Conservation (phyloP, 2,113 vertebrate genomes). For the Neolamprologus variostigma region DNA sequence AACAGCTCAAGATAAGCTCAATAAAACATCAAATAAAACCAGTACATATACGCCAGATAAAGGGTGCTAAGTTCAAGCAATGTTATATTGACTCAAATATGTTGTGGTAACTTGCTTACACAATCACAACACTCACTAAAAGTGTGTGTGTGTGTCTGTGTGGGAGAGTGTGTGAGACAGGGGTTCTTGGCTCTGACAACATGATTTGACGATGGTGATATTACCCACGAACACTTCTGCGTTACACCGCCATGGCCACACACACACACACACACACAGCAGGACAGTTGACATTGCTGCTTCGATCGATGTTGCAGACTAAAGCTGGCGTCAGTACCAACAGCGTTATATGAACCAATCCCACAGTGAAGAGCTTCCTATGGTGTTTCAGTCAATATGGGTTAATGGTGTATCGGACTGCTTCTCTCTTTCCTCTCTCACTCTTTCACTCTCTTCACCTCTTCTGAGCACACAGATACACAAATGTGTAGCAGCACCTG, state of each 20-base stretch:
- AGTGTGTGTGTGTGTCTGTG: neutral
- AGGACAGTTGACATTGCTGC: conserved; percentile 54
- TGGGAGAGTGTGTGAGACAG: neutral
- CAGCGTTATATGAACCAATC: conserved; percentile 54
- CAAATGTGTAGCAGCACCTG: conserved; percentile 19
- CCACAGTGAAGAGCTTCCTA: conserved; percentile 50
- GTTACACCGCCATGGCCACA: neutral
- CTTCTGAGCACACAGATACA: neutral
- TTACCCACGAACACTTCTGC: conserved; percentile 17
- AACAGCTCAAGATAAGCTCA: neutral
- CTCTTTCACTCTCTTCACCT: neutral
- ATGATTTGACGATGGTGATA: conserved; percentile 8
- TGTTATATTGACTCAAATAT: conserved; percentile 28
- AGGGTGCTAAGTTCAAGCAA: conserved; percentile 10
- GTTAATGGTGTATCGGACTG: conserved; percentile 54
- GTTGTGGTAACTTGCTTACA: conserved; percentile 27
- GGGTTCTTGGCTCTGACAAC: neutral
- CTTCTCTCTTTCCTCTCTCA: conserved; percentile 12
- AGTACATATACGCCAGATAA: neutral
- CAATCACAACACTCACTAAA: neutral
- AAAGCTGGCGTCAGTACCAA: conserved; percentile 52
- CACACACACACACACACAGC: conserved; percentile 6
- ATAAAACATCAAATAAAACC: neutral
- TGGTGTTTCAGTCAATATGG: conserved; percentile 55
- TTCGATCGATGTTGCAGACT: conserved; percentile 50